Evolutionary conservation across 2,888 invertebrate species (phyloP), one percentile per base, ranked within the genome.

Genomic region (Agrenia bidenticulata): DNA sequence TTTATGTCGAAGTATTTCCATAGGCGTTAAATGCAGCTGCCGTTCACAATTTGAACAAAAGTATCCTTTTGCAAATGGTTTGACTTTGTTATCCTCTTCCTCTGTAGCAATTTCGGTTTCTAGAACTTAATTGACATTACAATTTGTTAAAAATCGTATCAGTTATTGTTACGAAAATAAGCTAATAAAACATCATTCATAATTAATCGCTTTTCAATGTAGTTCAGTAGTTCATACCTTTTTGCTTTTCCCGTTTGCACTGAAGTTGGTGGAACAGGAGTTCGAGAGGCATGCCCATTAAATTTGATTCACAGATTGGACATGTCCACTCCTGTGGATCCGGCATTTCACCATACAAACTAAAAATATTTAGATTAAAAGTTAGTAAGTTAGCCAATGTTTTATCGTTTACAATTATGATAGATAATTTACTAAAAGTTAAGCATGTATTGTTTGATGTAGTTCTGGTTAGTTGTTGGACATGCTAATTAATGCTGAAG

Each of bases 1-100:
- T 78, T 87, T 92, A 81, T 96, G 95, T 77, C 86, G 89, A 69
- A 95, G 83, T 79, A 93, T 89, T 79, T 95, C 93, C 23, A 90
- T 88, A 2, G 90, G 87, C 13, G 89, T 89, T 72, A 94, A 81
- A 76, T 85, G 83, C 64, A 93, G 80, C 4, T 83, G 84, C 74
- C 86, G 82, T 1, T 84, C 81, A 80, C 96, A 96, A 74, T 80
- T 83, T 11, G 85, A 82, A 79, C 96, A 96, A 73, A 84, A 84
- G 81, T 86, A 92, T 50, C 83, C 81, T 78, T 84, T 84, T 0
- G 84, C 82, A 78, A 88, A 88, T 61, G 86, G 78, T 76, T 74
- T 72, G 37, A 75, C 60, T 66, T 65, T 77, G 76, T 78, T 77
- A 67, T 78, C 75, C 49, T 81, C 78, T 9, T 82, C 80, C 19